Evolutionary conservation across 1,140 invertebrate species (phyloP).

Genomic region (Acromyrmex heyeri): DNA sequence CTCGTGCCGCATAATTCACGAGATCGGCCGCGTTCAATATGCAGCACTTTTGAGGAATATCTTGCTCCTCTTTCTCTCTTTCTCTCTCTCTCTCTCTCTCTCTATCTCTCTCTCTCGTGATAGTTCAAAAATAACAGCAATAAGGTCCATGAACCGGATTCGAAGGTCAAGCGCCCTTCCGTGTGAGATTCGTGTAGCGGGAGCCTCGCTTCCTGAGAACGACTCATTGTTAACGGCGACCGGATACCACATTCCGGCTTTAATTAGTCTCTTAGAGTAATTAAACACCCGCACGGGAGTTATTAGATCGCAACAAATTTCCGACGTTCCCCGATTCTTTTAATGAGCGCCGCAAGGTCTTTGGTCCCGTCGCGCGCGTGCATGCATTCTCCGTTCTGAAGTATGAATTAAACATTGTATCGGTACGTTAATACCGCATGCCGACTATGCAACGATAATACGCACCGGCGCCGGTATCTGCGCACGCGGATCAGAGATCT

Average conservation of each 20-base stretch:
- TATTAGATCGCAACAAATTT: constrained; percentile 47
- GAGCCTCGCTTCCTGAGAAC: constrained; percentile 36
- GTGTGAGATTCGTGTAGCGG: constrained; percentile 26
- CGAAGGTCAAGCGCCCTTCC: constrained; percentile 51
- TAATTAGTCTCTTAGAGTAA: constrained; percentile 39
- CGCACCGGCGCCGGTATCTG: constrained; percentile 54
- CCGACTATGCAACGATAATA: constrained; percentile 46
- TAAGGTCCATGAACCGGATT: constrained; percentile 25
- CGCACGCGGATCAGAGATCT: constrained; percentile 62
- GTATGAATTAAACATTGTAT: constrained; percentile 60
- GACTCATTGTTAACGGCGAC: constrained; percentile 36
- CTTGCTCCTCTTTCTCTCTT: no score
- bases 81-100: background rate
- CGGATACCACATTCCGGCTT: constrained; percentile 18
- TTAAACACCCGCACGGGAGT: constrained; percentile 40
- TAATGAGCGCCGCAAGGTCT: constrained; percentile 6
- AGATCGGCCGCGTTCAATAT: constrained; percentile 5
- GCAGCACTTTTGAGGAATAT: constrained; percentile 10
- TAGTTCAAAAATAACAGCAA: constrained; percentile 12
- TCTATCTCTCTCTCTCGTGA: no score
- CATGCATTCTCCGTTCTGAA: background rate
- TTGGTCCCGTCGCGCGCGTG: background rate
- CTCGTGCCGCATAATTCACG: constrained; percentile 62
- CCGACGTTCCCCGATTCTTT: constrained; percentile 36
- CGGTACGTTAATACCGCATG: constrained; percentile 48